Base-by-base conservation (phyloP, 30 jellyfish, hydroid and myxozoan species). In the Catostylus mosaicus region DNA sequence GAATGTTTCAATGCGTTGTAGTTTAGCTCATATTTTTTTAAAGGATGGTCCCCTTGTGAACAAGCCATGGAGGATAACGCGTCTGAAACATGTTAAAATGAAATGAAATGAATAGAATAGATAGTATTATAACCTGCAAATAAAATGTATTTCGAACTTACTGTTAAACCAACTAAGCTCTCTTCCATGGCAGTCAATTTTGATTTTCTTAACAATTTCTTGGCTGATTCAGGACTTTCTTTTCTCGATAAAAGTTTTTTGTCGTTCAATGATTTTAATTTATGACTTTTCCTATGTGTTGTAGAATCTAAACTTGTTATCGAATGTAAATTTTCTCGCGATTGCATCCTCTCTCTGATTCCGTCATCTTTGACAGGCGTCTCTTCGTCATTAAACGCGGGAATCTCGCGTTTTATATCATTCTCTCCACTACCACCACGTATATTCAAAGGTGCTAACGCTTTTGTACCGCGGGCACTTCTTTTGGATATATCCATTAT, bases 131-230 rank as follows among this genome's bases (percentile, higher is more conserved):
- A n/a, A n/a, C n/a, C n/a, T n/a, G n/a, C n/a, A n/a, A n/a, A n/a
- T 18, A 22, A 12, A 37, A 68, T 4, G 4, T 2, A n/a, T 11
- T 16, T 2, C 5, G 9, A 73, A 12, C 80, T 19, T 22, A 81
- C 91, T 77, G 71, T 30, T 40, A 81, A 43, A 10, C 84, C 91
- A 6, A 73, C 59, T 34, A 81, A 36, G 79, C 69, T 81, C 59
- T 81, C 91, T 59, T 81, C 91, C 74, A 73, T 59, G 0, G 91
- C 71, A 32, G 84, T 32, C 35, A 81, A 74, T 30, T 57, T 81
- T 5, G 80, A 43, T 48, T 82, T 66, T 50, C 91, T 66, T 50
- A 51, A 27, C 67, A 81, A 32, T 20, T 69, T 63, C 29, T 40
- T 29, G 19, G 61, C 91, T 1, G 91, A 43, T 5, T 67, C 91